Evolutionary conservation across 2,888 invertebrate species (phyloP), one percentile per base, ranked within the genome.

Genomic region (Celastrina argiolus): DNA sequence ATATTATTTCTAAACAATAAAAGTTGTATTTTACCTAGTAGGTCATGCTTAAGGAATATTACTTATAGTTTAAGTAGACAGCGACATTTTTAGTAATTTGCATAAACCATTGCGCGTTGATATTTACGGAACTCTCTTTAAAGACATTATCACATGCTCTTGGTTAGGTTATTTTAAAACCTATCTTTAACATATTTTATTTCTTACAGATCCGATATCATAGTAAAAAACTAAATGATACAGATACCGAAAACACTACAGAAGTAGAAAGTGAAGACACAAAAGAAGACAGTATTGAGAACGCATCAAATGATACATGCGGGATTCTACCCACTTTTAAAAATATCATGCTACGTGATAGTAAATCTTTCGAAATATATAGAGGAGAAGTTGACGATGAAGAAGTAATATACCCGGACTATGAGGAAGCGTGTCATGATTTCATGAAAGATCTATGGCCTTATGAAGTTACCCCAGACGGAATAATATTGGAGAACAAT

Each of bases 401-500:
- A 10, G 65, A 72, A 12, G 81, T 85, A 1, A 72, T 88, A 0
- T 90, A 88, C 68, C 89, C 88, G 0, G 77, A 75, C 42, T 88
- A 86, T 70, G 75, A 75, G 18, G 72, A 76, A 56, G 71, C 73
- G 10, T 73, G 74, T 6, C 69, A 74, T 2, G 76, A 80, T 2
- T 75, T 88, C 6, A 70, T 88, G 66, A 64, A 79, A 10, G 73
- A 69, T 28, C 72, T 88, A 64, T 88, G 88, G 88, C 36, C 70
- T 1, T 83, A 78, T 39, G 71, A 76, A 10, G 69, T 66, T 0
- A 71, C 77, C 12, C 66, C 83, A n/a, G 86, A 89, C 71, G 93
- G 92, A 6, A 75, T 92, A 45, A 70, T 92, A 26, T 78, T 94
- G 63, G 87, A 87, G 74, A 92, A 93, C 68, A 93, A 85, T 75